Base-by-base conservation (phyloP, 2,888 invertebrate genomes). In the Silvanus unidentatus region DNA sequence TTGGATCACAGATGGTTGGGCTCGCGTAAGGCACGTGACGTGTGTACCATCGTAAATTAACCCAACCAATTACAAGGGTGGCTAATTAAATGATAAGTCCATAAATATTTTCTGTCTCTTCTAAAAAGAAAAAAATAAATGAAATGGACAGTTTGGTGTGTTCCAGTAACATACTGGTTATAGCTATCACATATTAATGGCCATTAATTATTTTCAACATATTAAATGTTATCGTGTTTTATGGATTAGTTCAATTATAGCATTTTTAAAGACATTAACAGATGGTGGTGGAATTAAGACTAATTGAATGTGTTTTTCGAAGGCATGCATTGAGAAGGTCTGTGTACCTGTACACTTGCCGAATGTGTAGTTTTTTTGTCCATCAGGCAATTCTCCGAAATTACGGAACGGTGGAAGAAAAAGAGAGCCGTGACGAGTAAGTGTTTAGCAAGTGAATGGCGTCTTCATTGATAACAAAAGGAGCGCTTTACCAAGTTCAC, bases 11-110 rank as follows among this genome's bases (percentile, higher is more conserved):
- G 66, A 66, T 66, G 66, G 64, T 51, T 54, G 28, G 48, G 62
- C 64, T 57, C 60, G 60, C 60, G 65, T 66, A 65, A 61, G 63
- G 65, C 66, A 66, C 66, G 66, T 64, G 64, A 63, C 57, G 58
- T 54, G 51, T 45, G 43, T 41, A 37, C 56, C 58, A 57, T 57
- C 59, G 60, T 64, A 63, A 63, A 64, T 64, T 62, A 62, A 54
- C 56, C 50, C 46, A 45, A 52, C 54, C 60, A 60, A 61, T 64
- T 64, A 64, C 53, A 49, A 50, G 62, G 60, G 60, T 54, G 53
- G 50, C 57, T 64, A 63, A 64, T 64, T 64, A 64, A 64, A 64
- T 59, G 64, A 62, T 60, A 59, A 54, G 52, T 58, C 22, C 61
- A 59, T 60, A 59, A 63, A 60, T 56, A 59, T 52, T 52, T 48